Evolutionary conservation across 2,113 vertebrate species (phyloP).

Genomic region (Ameiurus melas): DNA sequence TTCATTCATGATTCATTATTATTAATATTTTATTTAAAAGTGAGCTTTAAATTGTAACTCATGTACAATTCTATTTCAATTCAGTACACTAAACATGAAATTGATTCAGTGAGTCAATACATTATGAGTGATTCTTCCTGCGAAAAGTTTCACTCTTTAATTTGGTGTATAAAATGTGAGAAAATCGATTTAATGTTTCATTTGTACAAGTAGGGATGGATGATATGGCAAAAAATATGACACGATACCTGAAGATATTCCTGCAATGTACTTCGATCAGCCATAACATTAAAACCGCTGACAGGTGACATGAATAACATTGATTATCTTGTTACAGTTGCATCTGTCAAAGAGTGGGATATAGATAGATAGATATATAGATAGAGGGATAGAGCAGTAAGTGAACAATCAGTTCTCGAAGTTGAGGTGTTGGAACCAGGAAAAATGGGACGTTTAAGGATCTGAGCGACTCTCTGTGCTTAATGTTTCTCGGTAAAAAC

Average conservation of each 20-base stretch:
- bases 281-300: no score
- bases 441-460: no score
- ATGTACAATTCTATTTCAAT: not conserved
- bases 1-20: no score
- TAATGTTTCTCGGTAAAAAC: not conserved
- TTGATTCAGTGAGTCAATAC: not conserved
- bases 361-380: no score
- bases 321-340: no score
- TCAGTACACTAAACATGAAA: not conserved
- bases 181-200: not conserved
- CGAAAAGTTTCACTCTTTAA: not conserved
- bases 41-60: not conserved
- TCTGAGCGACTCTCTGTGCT: no score
- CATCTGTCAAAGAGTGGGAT: no score
- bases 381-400: no score
- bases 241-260: not conserved
- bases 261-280: no score
- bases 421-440: no score
- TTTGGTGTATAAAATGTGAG: not conserved
- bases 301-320: no score
- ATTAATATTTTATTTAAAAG: not conserved
- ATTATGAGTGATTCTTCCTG: not conserved
- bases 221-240: not conserved
- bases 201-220: not conserved
- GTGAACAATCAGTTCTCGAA: no score